Evolutionary conservation across 2,797 vertebrate species (phyloP), one percentile per base, ranked within the genome.

Genomic region (Sphenopsis melanotis): DNA sequence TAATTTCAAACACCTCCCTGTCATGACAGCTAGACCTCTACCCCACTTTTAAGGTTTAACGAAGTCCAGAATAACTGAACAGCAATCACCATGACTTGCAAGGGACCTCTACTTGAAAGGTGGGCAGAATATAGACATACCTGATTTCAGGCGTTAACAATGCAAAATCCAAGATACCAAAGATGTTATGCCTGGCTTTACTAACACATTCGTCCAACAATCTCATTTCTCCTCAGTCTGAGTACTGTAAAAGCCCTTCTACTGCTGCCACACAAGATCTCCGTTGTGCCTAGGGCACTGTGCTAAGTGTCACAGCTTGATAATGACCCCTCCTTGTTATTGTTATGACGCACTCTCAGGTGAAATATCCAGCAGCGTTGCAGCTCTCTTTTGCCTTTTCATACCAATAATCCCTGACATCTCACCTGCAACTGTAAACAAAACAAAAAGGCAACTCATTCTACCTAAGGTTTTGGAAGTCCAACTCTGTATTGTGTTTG

Each of bases 41-140:
- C 32, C 32, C 8, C 9, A 19, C 47, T 89, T 74, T 23, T 75
- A 23, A 34, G 22, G 4, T 37, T 26, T 60, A 16, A 78, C 5
- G 21, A 74, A 78, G 49, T 60, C 41, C 56, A 59, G 13, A 82
- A 47, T 22, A 56, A 22, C 9, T 13, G 3, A 76, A 75, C 1
- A 61, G 12, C 7, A 91, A 30, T 21, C 3, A 5, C 6, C 3
- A n/a, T 3, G 2, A 81, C 9, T n/a, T 87, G 11, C 16, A 68
- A 47, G 34, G 4, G 2, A 10, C 7, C 5, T 13, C 74, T 64
- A 24, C 34, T 36, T 69, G 29, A 61, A 91, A 76, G 41, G 78
- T 2, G 2, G 4, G 10, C 9, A 65, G 19, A 60, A 92, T 27
- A 47, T 0, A 88, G 10, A 49, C 4, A 5, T 9, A 61, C 0